Evolutionary conservation across 2,113 vertebrate species (phyloP).

Genomic region (Pelecanus crispus): DNA sequence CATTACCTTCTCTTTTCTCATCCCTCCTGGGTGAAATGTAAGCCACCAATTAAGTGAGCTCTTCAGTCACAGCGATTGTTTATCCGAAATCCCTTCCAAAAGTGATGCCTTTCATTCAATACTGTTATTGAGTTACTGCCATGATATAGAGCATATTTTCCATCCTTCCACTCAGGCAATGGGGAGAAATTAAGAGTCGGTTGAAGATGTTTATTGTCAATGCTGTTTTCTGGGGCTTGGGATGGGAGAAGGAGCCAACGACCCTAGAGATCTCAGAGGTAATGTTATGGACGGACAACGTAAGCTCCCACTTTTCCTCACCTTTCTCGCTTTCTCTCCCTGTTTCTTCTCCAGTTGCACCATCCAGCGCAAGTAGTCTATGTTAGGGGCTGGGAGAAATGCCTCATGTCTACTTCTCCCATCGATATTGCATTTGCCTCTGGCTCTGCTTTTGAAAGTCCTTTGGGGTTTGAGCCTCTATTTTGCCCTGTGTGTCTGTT

Average conservation of each 20-base stretch:
- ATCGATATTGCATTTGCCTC: background rate
- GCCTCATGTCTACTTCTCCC: background rate
- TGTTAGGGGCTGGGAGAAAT: background rate
- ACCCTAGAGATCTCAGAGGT: background rate
- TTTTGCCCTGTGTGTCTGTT: background rate
- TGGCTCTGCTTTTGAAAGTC: background rate
- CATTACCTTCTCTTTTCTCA: background rate
- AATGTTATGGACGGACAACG: rapidly evolving
- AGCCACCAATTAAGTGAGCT: rapidly evolving
- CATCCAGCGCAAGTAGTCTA: rapidly evolving
- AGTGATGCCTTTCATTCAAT: background rate
- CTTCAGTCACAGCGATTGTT: background rate
- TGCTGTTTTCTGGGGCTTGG: background rate
- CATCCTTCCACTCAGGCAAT: background rate
- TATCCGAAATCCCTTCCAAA: background rate
- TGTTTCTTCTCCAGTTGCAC: background rate
- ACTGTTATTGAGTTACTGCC: background rate
- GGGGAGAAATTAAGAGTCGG: background rate
- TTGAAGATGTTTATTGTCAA: background rate
- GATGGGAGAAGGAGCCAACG: background rate
- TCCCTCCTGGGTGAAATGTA: background rate
- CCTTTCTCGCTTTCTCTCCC: background rate
- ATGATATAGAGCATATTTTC: background rate
- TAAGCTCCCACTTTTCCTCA: background rate
- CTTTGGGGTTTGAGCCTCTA: background rate